phyloP scores from a whole-genome alignment of 1,140 invertebrate species.

The Papilio helenus region DNA sequence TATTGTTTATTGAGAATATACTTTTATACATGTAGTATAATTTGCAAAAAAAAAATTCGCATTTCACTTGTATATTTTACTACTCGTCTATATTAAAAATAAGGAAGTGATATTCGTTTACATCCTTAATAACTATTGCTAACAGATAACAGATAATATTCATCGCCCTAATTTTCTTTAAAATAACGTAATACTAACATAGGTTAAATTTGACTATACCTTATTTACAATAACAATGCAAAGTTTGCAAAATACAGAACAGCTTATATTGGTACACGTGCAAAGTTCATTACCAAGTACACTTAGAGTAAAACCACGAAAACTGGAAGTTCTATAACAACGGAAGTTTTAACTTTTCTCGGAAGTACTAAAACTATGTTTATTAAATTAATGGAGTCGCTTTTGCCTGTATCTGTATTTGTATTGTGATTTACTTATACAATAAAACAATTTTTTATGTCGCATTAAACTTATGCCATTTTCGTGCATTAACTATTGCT shows the following conservation, averaged over 20 bases:
- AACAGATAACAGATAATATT: slow-evolving; percentile 17
- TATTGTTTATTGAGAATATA: slow-evolving; percentile 31
- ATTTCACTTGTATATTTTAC: slow-evolving; percentile 20
- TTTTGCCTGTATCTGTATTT: too few relatives aligned
- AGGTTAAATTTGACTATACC: slow-evolving; percentile 27
- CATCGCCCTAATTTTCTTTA: not conserved
- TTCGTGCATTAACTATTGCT: too few relatives aligned
- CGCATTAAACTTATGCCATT: too few relatives aligned
- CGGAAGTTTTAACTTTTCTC: too few relatives aligned
- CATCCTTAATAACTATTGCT: slow-evolving; percentile 23
- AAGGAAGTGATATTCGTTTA: not conserved
- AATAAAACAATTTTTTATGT: too few relatives aligned
- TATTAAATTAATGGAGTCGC: too few relatives aligned
- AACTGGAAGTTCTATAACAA: too few relatives aligned
- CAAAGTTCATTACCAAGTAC: not conserved
- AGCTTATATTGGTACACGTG: not conserved
- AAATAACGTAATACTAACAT: slow-evolving; percentile 3
- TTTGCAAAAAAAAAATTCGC: slow-evolving; percentile 23
- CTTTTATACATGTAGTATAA: slow-evolving; percentile 13
- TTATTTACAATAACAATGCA: slow-evolving; percentile 11
- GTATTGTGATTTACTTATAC: too few relatives aligned
- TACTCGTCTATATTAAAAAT: not conserved
- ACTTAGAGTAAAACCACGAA: not conserved
- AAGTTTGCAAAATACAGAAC: not conserved
- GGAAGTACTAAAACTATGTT: too few relatives aligned